Conservation (phyloP, 2,113 vertebrate genomes). For the Corythornis madagascariensis region DNA sequence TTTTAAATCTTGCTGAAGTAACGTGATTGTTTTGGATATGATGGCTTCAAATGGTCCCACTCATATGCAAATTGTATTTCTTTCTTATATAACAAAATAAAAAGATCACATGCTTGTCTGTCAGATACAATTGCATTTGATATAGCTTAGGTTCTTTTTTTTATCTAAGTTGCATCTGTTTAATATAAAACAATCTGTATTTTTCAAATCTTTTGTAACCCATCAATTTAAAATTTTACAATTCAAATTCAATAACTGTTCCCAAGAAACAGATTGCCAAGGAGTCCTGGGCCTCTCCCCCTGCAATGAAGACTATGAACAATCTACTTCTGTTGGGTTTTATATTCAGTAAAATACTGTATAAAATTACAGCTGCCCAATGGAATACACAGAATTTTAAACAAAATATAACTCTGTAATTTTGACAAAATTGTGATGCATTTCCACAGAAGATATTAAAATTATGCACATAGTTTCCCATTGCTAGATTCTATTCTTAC, state of each 20-base stretch:
- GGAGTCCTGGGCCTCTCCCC: background rate
- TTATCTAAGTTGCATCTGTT: constrained; percentile 14
- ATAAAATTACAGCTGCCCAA: constrained; percentile 32
- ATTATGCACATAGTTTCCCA: background rate
- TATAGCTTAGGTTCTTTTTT: background rate
- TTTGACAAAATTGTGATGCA: background rate
- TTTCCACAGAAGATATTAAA: background rate
- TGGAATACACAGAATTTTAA: constrained; percentile 28
- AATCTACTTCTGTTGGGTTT: constrained; percentile 1
- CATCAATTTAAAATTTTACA: background rate
- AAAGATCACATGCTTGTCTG: background rate
- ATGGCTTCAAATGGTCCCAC: background rate
- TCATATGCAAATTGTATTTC: background rate
- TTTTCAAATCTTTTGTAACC: background rate
- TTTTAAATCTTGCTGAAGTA: background rate
- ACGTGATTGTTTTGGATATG: background rate
- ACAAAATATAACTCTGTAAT: background rate
- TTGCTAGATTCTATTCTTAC: background rate
- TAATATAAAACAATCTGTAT: background rate
- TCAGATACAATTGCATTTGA: background rate
- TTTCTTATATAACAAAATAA: constrained; percentile 10
- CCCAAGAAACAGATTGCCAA: background rate
- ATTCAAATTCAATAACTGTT: constrained; percentile 1
- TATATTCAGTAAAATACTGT: constrained; percentile 20
- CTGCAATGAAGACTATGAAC: background rate